Conservation (phyloP, 2,888 invertebrate genomes). For the Lasioglossum malachurum region DNA sequence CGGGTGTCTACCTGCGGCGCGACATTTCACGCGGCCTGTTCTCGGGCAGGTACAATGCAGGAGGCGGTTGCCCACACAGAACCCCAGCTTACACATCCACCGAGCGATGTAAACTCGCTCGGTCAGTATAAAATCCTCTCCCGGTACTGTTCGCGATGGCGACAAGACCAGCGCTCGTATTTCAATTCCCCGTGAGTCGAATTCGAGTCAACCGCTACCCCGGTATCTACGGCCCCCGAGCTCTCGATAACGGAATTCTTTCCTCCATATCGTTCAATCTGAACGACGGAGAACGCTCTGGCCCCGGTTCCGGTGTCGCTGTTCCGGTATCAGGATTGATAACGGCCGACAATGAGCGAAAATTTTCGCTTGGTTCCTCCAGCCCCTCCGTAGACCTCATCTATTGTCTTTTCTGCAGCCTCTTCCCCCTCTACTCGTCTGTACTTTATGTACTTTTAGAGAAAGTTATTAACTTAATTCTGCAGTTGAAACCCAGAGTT, state of each 20-base stretch:
- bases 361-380: conserved; percentile 30
- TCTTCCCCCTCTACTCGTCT: neutral
- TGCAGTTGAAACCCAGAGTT: no score
- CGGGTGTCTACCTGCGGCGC: conserved; percentile 71
- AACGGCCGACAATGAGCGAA: conserved; percentile 10
- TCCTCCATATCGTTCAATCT: conserved; percentile 44
- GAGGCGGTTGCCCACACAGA: conserved; percentile 77
- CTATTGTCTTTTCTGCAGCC: neutral
- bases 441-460: no score
- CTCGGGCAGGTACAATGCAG: conserved; percentile 72
- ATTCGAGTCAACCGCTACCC: conserved; percentile 72
- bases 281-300: neutral
- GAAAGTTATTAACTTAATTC: no score
- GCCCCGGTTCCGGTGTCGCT: conserved; percentile 28
- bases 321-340: conserved; percentile 54
- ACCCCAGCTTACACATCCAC: conserved; percentile 68
- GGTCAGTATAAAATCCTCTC: conserved; percentile 62
- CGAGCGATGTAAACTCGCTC: conserved; percentile 60
- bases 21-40: conserved; percentile 72
- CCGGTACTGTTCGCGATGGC: conserved; percentile 57
- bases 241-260: conserved; percentile 76
- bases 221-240: conserved; percentile 45
- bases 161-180: conserved; percentile 73
- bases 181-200: conserved; percentile 77
- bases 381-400: neutral